phyloP scores from a whole-genome alignment of 2,797 vertebrate species.

The Cynopterus sphinx region DNA sequence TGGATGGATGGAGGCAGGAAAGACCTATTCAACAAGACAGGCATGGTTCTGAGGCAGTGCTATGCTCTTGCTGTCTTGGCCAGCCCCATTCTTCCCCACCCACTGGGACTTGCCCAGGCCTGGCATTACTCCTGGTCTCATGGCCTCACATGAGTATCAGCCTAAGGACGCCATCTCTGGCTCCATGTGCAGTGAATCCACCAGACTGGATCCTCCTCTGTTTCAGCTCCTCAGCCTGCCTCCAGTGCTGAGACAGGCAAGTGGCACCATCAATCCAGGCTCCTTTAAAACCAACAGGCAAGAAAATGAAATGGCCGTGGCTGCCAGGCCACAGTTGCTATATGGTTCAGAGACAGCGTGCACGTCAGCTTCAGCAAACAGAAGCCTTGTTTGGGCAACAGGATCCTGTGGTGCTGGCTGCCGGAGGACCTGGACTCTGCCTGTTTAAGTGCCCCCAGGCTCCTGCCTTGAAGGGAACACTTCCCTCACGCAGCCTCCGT shows the following conservation, averaged over 20 bases:
- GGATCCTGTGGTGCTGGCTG: background rate
- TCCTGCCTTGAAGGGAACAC: background rate
- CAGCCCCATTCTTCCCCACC: background rate
- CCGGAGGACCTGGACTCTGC: background rate
- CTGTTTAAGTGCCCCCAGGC: background rate
- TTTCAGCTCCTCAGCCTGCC: background rate
- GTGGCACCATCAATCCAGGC: background rate
- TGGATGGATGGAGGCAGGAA: background rate
- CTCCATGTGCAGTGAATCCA: background rate
- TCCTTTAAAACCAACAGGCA: conserved; percentile 8
- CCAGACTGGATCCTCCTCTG: background rate
- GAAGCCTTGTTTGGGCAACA: background rate
- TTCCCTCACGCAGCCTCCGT: background rate
- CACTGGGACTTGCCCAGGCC: background rate
- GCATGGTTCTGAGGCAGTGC: background rate
- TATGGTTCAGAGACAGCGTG: background rate
- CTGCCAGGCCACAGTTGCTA: background rate
- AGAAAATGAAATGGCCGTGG: background rate
- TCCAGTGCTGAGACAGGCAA: background rate
- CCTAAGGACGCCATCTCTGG: background rate
- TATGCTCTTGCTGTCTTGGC: background rate
- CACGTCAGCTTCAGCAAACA: background rate
- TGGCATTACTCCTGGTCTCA: background rate
- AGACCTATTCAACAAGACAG: background rate
- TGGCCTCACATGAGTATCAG: background rate